Base-by-base conservation (phyloP, 2,888 invertebrate genomes). In the Ormyrus rosae region DNA sequence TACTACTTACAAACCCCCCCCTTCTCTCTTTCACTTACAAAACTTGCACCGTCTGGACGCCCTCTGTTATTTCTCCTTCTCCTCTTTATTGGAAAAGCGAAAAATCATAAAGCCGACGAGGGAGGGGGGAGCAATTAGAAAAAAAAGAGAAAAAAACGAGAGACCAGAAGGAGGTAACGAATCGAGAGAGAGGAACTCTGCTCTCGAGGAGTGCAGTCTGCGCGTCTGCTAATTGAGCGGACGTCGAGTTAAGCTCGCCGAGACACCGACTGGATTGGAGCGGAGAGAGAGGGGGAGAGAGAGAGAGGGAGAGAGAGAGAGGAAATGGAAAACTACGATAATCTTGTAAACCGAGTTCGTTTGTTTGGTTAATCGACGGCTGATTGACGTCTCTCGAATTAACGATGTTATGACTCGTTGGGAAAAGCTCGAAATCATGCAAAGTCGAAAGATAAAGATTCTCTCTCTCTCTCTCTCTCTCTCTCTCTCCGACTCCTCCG, bases 401-500 rank as follows among this genome's bases (percentile, higher is more conserved):
- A 34, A 34, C 34, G 3, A 4, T 34, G 34, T 34, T 34, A 34
- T 34, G 34, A 34, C 34, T 34, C 34, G 34, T 34, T 34, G 34
- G 34, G 0, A 34, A 34, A 34, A 34, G 34, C 34, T 34, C 2
- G 34, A 34, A 34, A 34, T 34, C 34, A 34, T 34, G 4, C 34
- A 34, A 4, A 34, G 34, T 34, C 34, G 34, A 77, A 78, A 78
- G 58, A 58, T 78, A 78, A 60, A 71, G 50, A 75, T 50, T 65
- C 55, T 10, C 58, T 8, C 51, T 51, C 19, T 55, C 11, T 50
- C 58, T 8, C 51, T 51, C 19, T 55, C 11, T 50, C 60, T 78
- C 71, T 71, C 61, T 71, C 53, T 65, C 70, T 7, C 34, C n/a
- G 48, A 45, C 11, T 45, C 55, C 53, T 11, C 69, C n/a, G n/a